Conservation (phyloP, 1,140 invertebrate genomes). For the Plutomurus gul region DNA sequence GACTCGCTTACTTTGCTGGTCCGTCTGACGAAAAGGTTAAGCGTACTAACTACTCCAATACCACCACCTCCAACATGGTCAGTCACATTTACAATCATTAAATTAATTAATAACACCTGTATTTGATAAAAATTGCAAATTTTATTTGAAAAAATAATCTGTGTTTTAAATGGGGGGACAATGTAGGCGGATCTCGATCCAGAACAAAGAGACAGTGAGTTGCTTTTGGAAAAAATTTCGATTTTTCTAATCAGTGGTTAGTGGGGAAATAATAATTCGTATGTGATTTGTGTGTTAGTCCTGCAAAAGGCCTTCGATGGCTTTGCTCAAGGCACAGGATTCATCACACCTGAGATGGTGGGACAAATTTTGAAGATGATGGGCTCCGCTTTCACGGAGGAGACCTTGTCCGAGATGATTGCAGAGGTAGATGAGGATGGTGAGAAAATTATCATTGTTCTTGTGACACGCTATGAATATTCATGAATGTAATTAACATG, state of each 20-base stretch:
- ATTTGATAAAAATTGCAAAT: not conserved
- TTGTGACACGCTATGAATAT: not conserved
- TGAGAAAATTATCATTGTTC: slow-evolving; percentile 43
- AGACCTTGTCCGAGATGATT: slow-evolving; percentile 63
- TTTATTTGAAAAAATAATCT: not conserved
- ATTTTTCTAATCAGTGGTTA: not conserved
- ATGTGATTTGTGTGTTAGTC: slow-evolving; percentile 54
- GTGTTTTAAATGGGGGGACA: not conserved
- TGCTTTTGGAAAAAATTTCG: not conserved
- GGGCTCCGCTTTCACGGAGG: slow-evolving; percentile 64
- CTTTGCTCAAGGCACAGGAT: slow-evolving; percentile 65
- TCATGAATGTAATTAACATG: not conserved
- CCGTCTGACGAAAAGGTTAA: slow-evolving; percentile 20
- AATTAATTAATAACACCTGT: not conserved
- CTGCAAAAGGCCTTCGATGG: slow-evolving; percentile 65
- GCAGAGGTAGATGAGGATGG: slow-evolving; percentile 65
- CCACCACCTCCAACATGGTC: slow-evolving; percentile 2
- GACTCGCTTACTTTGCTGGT: not conserved
- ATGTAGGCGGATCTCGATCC: slow-evolving; percentile 40
- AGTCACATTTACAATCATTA: not conserved
- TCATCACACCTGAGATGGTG: slow-evolving; percentile 64
- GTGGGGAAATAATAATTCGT: not conserved
- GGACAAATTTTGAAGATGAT: slow-evolving; percentile 63
- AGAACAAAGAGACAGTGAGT: slow-evolving; percentile 48
- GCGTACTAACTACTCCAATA: not conserved